Evolutionary conservation across 2,797 vertebrate species (phyloP).

Genomic region (Sciurus vulgaris): DNA sequence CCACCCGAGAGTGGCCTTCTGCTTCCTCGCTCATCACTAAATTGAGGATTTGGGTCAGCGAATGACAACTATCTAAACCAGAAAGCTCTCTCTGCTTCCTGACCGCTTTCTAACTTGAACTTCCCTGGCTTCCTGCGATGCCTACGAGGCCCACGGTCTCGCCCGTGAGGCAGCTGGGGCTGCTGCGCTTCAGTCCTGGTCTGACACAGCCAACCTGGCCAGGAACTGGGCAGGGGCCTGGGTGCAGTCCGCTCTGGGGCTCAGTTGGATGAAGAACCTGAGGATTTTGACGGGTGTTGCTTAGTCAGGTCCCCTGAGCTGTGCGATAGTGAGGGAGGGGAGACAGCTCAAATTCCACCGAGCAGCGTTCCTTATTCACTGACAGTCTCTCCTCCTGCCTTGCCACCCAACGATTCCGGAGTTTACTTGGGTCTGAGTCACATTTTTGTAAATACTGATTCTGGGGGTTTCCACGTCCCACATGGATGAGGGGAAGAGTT

Average conservation of each 20-base stretch:
- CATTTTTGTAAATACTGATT: neutral
- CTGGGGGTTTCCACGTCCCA: too few relatives aligned
- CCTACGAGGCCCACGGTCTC: neutral
- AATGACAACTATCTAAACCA: neutral
- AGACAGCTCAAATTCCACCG: neutral
- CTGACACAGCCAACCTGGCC: too few relatives aligned
- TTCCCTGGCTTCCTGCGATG: neutral
- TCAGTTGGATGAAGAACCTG: too few relatives aligned
- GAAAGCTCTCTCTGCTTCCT: neutral
- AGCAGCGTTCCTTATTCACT: neutral
- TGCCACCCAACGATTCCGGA: neutral
- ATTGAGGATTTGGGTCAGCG: neutral
- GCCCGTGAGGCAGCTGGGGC: neutral
- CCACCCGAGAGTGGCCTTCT: neutral
- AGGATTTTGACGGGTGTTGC: neutral
- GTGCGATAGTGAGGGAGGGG: fast-evolving
- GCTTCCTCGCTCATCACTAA: neutral
- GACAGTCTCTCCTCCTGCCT: neutral
- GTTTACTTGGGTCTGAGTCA: neutral
- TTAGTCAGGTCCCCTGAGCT: fast-evolving
- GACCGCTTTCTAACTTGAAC: neutral
- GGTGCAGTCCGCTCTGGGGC: fast-evolving
- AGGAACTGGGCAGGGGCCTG: too few relatives aligned
- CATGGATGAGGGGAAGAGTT: too few relatives aligned
- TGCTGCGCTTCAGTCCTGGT: neutral